Base-by-base conservation (phyloP, 2,113 vertebrate genomes). In the Clarias magur region DNA sequence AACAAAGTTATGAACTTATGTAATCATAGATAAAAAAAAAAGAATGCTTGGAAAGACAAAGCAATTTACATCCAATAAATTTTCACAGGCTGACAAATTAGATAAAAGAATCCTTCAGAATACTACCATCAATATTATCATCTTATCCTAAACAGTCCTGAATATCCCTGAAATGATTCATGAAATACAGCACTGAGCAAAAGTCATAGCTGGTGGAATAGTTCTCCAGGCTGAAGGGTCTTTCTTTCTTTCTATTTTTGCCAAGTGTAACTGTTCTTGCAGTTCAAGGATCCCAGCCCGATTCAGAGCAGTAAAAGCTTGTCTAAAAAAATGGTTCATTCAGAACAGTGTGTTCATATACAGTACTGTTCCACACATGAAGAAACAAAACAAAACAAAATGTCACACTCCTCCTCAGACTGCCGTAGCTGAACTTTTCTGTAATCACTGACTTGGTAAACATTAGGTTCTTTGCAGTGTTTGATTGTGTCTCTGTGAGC, bases 371-470 rank as follows among this genome's bases (percentile, higher is more conserved):
- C 53, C 12, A 76, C n/a, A 25, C 13, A 34, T 62, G 85, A 16
- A 60, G n/a, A 60, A 85, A 67, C 65, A 56, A 56, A 25, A 79
- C 25, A 42, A 62, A 68, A 27, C 48, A 73, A 85, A 23, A 62
- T 27, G 15, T 11, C 65, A 59, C 57, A 63, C 70, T 73, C 75
- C 25, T 23, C 19, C 65, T 81, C 76, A 65, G 42, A 60, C 21
- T 91, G 56, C 78, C 80, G 68, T 9, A 54, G 62, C 19, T 86
- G 57, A 86, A 48, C 60, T 53, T 73, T 27, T n/a, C 23, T 65
- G 34, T 83, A 83, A 84, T 70, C 38, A 7, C 21, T 76, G 27
- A 56, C 11, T 57, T 34, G 63, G 34, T 1, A 83, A 48, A 78
- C 16, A 23, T 21, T 7, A 16, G 16, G 23, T 7, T 1, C 15